Conservation (phyloP, 2,113 vertebrate species). For the Mormyrus lacerda region DNA sequence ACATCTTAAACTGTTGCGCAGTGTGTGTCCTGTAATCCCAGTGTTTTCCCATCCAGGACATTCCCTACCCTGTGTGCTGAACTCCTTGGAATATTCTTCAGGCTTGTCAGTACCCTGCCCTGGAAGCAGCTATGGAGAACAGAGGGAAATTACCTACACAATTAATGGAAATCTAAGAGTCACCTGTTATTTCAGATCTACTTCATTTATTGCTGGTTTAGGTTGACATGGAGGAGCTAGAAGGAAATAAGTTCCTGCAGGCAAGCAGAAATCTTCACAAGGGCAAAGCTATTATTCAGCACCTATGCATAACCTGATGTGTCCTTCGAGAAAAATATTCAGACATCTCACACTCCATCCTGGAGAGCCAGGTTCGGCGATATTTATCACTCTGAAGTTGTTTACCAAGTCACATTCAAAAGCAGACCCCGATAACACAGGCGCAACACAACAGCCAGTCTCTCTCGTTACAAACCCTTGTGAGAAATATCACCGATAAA, state of each 20-base stretch:
- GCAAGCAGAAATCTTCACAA: not conserved
- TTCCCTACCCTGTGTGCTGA: too few relatives aligned
- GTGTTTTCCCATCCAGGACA: too few relatives aligned
- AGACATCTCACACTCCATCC: not conserved
- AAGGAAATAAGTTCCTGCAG: not conserved
- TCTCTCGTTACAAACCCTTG: slow-evolving; percentile 7
- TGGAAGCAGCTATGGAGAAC: not conserved
- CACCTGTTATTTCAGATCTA: not conserved
- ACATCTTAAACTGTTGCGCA: not conserved
- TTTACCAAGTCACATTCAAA: not conserved
- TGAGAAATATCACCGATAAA: slow-evolving; percentile 26
- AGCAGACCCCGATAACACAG: not conserved
- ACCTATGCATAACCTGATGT: not conserved
- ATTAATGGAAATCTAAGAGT: not conserved
- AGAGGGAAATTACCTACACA: not conserved
- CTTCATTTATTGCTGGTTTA: not conserved
- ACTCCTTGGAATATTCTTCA: not conserved
- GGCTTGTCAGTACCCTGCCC: not conserved
- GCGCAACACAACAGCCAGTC: not conserved
- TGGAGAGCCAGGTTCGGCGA: not conserved
- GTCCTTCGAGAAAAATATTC: not conserved
- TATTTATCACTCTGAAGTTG: not conserved
- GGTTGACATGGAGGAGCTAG: not conserved
- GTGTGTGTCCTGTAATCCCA: not conserved
- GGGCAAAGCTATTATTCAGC: slow-evolving; percentile 1